These are phyloP conservation scores for Caenorhabditis virilis DNA, from an alignment of 2,888 invertebrate species.

Conservation along the genomic window DNA sequence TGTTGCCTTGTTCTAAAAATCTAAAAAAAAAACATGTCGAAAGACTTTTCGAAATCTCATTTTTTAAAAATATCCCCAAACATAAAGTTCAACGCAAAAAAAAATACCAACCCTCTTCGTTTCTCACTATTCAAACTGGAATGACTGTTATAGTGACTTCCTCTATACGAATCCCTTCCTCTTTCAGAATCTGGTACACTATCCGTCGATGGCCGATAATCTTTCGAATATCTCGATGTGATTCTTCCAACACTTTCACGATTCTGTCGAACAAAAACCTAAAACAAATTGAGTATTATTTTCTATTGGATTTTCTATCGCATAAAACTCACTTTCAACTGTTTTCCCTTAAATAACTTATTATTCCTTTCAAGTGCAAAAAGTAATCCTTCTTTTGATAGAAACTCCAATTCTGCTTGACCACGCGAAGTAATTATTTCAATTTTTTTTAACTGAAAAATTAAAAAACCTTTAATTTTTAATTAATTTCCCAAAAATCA, in stretches of 20 bases:
- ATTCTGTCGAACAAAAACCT: constrained; percentile 22
- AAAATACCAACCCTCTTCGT: constrained; percentile 5
- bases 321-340: neutral
- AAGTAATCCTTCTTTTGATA: constrained; percentile 4
- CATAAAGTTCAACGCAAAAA: neutral
- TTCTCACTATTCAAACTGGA: constrained; percentile 31
- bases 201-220: constrained; percentile 4
- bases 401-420: constrained; percentile 25
- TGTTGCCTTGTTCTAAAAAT: neutral
- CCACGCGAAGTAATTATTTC: constrained; percentile 1
- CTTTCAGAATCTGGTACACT: neutral
- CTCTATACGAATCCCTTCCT: neutral
- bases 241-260: constrained; percentile 9
- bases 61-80: neutral
- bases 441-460: neutral
- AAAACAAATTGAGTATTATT: neutral
- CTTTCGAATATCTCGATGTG: constrained; percentile 6
- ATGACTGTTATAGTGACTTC: constrained; percentile 30
- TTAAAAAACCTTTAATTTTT: neutral
- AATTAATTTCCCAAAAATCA: neutral
- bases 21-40: neutral
- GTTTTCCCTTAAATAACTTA: constrained; percentile 14
- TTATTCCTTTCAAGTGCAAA: constrained; percentile 9
- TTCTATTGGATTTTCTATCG: too few species aligned
- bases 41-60: neutral